Evolutionary conservation across 2,797 vertebrate genomes (phyloP), one percentile per base, ranked within the genome.

Genomic region (Limnodromus scolopaceus): DNA sequence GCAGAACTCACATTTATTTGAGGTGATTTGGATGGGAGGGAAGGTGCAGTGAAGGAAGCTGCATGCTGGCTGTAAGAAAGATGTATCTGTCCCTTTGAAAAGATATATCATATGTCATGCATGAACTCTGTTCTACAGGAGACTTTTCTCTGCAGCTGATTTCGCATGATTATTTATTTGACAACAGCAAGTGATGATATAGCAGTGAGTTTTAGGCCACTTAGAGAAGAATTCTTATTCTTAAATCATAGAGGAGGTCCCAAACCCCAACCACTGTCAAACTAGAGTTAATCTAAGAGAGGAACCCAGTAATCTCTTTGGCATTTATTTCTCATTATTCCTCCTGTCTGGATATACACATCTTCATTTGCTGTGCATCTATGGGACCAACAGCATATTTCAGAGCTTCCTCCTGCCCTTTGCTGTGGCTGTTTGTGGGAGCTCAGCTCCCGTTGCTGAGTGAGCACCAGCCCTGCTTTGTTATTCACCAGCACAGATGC

Each of bases 41-140:
- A 96, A 79, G 61, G 97, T 93, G 85, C 93, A 80, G 80, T 49
- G 95, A 94, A 97, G 87, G 95, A 95, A 90, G 94, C 95, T 76
- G 88, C 34, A 32, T 79, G 91, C 97, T n/a, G 84, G 96, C 95
- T 86, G 94, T 97, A 97, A 98, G 98, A 98, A 98, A 98, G 98
- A 98, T 98, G 97, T 98, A 98, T 98, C 97, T 98, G 98, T 98
- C 98, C 97, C 98, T 97, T 97, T 97, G 97, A 98, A 97, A 95
- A 98, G 97, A 98, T 98, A 97, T 94, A 98, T 98, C 98, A 98
- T 97, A 96, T 93, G 98, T 98, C 98, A 97, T 92, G 97, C 97
- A 94, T 96, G 98, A 96, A 97, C 97, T 98, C 98, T 90, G 91
- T 97, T 96, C 97, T 91, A 83, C 95, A 86, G 95, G 96, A 97